phyloP scores from a whole-genome alignment of 2,888 invertebrate genomes.

The Drosophila meridiana region DNA sequence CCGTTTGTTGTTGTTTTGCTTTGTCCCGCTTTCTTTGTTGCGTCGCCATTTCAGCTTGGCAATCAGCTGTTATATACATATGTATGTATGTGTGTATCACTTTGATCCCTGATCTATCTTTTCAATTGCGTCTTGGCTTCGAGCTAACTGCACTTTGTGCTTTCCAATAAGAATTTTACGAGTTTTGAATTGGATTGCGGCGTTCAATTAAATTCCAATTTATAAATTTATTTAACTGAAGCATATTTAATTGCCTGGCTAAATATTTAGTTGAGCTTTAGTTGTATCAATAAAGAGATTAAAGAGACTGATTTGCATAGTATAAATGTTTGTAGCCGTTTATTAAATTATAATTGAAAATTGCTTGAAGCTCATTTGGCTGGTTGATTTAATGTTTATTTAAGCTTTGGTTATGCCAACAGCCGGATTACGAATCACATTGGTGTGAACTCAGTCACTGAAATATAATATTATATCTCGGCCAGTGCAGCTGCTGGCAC shows the following conservation, averaged over 20 bases:
- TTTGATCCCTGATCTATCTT: slow-evolving; percentile 31
- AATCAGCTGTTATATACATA: slow-evolving; percentile 64
- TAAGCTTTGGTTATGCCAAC: neutral
- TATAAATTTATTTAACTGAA: neutral
- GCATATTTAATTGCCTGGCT: neutral
- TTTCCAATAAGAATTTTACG: neutral
- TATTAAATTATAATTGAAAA: neutral
- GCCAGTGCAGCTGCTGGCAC: neutral
- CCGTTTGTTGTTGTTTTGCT: slow-evolving; percentile 41
- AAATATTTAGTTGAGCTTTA: neutral
- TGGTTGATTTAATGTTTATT: neutral
- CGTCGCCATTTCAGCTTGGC: slow-evolving; percentile 52
- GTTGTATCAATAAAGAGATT: neutral
- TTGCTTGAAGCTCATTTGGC: neutral
- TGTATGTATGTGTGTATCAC: slow-evolving; percentile 36
- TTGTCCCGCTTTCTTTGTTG: slow-evolving; percentile 36
- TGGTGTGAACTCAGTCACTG: neutral
- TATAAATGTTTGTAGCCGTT: neutral
- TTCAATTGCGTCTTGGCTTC: slow-evolving; percentile 37
- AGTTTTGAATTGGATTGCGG: neutral
- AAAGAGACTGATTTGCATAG: neutral
- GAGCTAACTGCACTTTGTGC: slow-evolving; percentile 3
- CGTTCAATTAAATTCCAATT: neutral
- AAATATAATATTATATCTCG: slow-evolving; percentile 1
- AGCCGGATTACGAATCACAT: neutral